Conservation (phyloP, 2,888 invertebrate species). For the Pristionchus arcanus region DNA sequence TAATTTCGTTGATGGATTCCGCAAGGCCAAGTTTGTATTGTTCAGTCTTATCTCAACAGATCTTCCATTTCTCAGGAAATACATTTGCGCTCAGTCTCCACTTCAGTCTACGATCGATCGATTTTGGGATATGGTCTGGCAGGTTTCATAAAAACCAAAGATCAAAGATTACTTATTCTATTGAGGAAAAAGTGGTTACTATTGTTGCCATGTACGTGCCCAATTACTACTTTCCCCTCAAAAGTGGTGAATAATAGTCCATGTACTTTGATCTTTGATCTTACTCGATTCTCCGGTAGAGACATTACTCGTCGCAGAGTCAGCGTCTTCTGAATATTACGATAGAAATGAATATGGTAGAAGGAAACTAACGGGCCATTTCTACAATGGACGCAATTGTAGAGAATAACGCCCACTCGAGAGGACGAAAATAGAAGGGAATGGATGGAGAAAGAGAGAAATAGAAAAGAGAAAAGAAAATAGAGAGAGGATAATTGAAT, state of each 20-base stretch:
- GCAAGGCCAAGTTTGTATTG: slow-evolving; percentile 16
- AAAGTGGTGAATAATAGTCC: slow-evolving; percentile 6
- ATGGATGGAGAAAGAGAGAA: not conserved
- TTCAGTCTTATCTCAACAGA: not conserved
- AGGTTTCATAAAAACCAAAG: slow-evolving; percentile 25
- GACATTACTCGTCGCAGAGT: slow-evolving; percentile 26
- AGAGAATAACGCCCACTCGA: not conserved
- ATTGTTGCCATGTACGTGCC: slow-evolving; percentile 34
- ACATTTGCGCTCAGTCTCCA: slow-evolving; percentile 53
- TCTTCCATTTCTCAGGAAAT: slow-evolving; percentile 50
- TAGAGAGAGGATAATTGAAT: not conserved
- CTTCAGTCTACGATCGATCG: slow-evolving; percentile 36
- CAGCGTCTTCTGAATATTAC: slow-evolving; percentile 3
- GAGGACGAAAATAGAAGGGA: not conserved
- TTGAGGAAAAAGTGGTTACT: slow-evolving; percentile 48
- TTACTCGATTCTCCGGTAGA: slow-evolving; percentile 10
- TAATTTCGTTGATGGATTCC: slow-evolving; percentile 53
- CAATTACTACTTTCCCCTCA: slow-evolving; percentile 35
- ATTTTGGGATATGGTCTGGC: slow-evolving; percentile 56
- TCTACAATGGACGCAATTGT: not conserved
- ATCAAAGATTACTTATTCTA: not conserved
- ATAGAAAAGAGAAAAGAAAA: not conserved
- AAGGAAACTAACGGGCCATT: not conserved
- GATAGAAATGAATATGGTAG: not conserved
- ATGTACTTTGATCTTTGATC: not conserved